Base-by-base conservation (phyloP, 1,140 invertebrate species). In the Amphibalanus amphitrite region DNA sequence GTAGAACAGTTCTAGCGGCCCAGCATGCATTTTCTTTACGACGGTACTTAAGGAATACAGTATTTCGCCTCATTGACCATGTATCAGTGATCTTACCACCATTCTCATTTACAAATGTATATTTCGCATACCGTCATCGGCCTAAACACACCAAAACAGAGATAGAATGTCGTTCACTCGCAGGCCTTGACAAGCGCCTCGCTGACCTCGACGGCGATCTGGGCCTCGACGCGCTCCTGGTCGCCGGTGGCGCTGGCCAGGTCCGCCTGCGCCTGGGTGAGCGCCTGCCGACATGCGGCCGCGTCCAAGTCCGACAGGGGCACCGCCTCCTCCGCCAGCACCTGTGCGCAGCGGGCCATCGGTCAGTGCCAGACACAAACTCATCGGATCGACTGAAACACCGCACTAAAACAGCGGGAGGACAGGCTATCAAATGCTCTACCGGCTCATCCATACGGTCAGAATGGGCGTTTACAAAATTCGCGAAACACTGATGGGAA, bases 311-410 rank as follows among this genome's bases (percentile, higher is more conserved):
- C 85, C 74, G 93, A 93, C 67, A 99, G 75, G 17, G 88, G 87
- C 76, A 94, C 91, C 38, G 95, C 95, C 85, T 99, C 97, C 83
- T 99, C 97, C 67, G 96, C 97, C 69, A 99, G 82, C 72, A 99
- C 87, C 86, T 99, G 96, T 73, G 98, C 95, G 28, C 13, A 10
- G 33, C 38, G 17, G 40, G 64, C 47, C 38, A 26, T 13, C 23
- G 20, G 23, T 28, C 29, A 30, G 23, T 10, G 47, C 23, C 30
- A 28, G 20, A 4, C 4, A 23, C 20, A 29, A 13, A 17, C 13
- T 72, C 25, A 20, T 25, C 26, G 29, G 25, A 3, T 28, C 8
- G 17, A 25, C 23, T n/a, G 28, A 38, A 71, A 17, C 25, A 28
- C 17, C 23, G 38, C 28, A 25, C 3, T 20, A 3, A 38, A 23